phyloP scores from a whole-genome alignment of 2,888 invertebrate genomes.

The Lissocephala sabroskyi region DNA sequence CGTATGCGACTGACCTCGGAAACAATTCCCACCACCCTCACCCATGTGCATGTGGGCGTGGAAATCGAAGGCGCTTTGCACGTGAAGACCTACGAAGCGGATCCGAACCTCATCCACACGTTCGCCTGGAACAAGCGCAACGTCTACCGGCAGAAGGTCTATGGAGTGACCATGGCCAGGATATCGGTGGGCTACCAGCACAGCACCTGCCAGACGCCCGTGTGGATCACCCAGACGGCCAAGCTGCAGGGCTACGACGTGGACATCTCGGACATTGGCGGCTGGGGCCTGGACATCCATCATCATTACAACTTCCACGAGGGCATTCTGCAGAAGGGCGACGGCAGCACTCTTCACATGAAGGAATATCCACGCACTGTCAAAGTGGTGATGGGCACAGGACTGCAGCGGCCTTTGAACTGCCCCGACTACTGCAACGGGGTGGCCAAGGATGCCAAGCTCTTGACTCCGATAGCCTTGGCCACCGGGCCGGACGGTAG shows the following conservation, averaged over 20 bases:
- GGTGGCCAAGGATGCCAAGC: conserved; percentile 86
- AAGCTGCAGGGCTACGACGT: conserved; percentile 96
- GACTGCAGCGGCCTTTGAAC: conserved; percentile 86
- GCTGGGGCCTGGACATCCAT: conserved; percentile 98
- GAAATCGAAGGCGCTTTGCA: conserved; percentile 95
- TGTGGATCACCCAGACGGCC: conserved; percentile 97
- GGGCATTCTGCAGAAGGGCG: conserved; percentile 97
- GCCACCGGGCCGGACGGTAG: conserved; percentile 97
- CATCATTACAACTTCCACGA: conserved; percentile 99
- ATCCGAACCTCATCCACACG: conserved; percentile 94
- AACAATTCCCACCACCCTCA: conserved; percentile 84
- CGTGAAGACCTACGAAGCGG: conserved; percentile 95
- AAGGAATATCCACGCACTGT: conserved; percentile 93
- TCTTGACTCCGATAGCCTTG: conserved; percentile 94
- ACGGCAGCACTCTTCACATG: conserved; percentile 94
- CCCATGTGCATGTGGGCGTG: conserved; percentile 92
- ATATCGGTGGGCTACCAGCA: conserved; percentile 97
- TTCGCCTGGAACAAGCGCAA: conserved; percentile 99
- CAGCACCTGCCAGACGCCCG: conserved; percentile 85
- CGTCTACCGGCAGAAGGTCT: conserved; percentile 96
- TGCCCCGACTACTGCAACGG: conserved; percentile 92
- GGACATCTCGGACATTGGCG: conserved; percentile 96
- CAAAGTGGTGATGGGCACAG: conserved; percentile 93
- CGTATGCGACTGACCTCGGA: conserved; percentile 90
- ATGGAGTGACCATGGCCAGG: conserved; percentile 89